Base-by-base conservation (phyloP, 2,888 invertebrate species). In the Nephrocerus scutellatus region DNA sequence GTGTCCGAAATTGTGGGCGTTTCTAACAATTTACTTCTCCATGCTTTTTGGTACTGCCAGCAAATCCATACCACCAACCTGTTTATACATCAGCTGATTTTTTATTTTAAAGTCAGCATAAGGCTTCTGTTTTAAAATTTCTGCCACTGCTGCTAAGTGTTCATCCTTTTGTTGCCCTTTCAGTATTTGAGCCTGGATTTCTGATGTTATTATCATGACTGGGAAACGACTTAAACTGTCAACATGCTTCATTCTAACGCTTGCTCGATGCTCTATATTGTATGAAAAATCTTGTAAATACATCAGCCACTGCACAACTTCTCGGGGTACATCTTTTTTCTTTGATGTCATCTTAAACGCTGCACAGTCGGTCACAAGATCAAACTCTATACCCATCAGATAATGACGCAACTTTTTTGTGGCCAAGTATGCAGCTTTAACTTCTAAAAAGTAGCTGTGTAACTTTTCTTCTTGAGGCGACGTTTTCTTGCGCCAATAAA, bases 351-450 rank as follows among this genome's bases (percentile, higher is more conserved):
- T 44, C 12, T 39, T 37, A 19, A 47, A 47, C 5, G 48, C 46
- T n/a, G 42, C 41, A 16, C 49, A 52, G 31, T 51, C 47, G 2
- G 47, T 48, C 2, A 49, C 47, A 6, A 51, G 28, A 14, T 43
- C 45, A 38, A 50, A 50, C 5, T 40, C 26, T 1, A 38, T 21
- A 4, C 51, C 49, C 6, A 55, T 21, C 3, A 51, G 44, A 47
- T 54, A 57, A 10, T 50, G 43, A 2, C 49, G 24, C 39, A 53
- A 56, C 23, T 51, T 56, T 13, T 49, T 47, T 6, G 53, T n/a
- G 1, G 55, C 51, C 20, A 35, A 30, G 9, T 48, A 31, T 9
- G 54, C 41, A 1, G 51, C 53, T 6, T 51, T 26, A 6, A 44
- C 42, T 28, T 54, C 50, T 10, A 54, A 22, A 24, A 51, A 49